Evolutionary conservation across 1,140 invertebrate genomes (phyloP), one percentile per base, ranked within the genome.

Genomic region (Psilanteris sp.): DNA sequence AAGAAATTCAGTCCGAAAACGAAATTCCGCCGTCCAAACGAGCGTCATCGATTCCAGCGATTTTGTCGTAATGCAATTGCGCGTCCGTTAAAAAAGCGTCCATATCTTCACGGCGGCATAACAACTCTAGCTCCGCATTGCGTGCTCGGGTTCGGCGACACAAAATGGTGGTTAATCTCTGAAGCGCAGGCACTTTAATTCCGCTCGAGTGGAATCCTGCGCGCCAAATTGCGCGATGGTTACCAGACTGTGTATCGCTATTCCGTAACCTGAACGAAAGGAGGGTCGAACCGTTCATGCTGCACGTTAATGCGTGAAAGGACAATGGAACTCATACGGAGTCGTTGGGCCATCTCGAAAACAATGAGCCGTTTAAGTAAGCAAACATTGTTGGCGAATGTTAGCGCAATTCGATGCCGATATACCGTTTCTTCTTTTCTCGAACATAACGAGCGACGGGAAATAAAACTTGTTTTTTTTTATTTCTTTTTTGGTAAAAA

Each of bases 111-210:
- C 1, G 8, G 6, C 13, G 16, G 26, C 10, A 13, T 15, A 16
- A 29, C 32, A 9, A 39, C 2, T 64, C 10, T 15, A 37, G 1
- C 11, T 27, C 0, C 16, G 9, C 46, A 34, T 52, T 44, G 26
- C 24, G 41, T 20, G 34, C 31, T 71, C 20, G 64, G 48, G 62
- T 48, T 70, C 22, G 52, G 70, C 70, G 68, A 54, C 74, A 79
- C 79, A 83, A 86, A 84, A 84, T 84, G 83, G 82, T 81, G 78
- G 79, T 81, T 82, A 79, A 83, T 84, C 79, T 68, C 46, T 52
- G 46, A 14, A 32, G 50, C 22, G 22, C 46, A 34, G 34, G 55
- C 43, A 76, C 57, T 76, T 76, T 70, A 76, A 76, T 76, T 68
- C 57, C 22, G 29, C 50, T 44, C 50, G 72, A 64, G 57, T 11